Percentiles rank a stretch among this genome's conserved stretches.
Conservation (phyloP, 2,113 vertebrate genomes). For the Nycticebus coucang region DNA sequence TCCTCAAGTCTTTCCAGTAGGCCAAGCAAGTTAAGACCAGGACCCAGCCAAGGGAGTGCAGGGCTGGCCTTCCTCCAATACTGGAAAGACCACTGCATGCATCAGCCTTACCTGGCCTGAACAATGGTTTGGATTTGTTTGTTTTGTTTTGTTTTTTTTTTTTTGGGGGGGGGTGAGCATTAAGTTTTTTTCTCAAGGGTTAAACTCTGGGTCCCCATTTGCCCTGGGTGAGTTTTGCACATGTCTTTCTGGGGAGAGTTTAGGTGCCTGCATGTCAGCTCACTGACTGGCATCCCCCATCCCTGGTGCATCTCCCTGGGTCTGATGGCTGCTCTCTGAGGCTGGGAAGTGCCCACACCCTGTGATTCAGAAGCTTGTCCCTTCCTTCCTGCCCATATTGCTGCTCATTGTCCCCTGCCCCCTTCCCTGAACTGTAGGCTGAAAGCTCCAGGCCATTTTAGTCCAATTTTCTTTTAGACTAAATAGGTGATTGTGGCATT, state of each 20-base stretch:
- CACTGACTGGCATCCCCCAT: not conserved
- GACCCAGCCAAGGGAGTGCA: accelerated
- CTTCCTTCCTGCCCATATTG: not conserved
- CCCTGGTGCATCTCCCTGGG: not conserved
- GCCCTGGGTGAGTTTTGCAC: not conserved
- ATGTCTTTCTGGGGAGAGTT: not conserved
- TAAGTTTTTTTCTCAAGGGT: not conserved
- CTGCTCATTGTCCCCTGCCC: not conserved
- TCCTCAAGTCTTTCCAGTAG: not conserved
- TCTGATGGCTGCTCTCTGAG: not conserved
- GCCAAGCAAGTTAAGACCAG: not conserved
- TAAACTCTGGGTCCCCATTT: not conserved
- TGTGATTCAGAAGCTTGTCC: not conserved
- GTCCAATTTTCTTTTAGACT: slow-evolving; percentile 62
- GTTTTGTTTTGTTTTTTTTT: too few species aligned
- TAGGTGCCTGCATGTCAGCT: not conserved
- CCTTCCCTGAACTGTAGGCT: not conserved
- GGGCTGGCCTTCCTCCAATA: not conserved
- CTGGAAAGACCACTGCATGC: not conserved
- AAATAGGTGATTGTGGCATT: slow-evolving; percentile 31
- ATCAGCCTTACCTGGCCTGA: not conserved
- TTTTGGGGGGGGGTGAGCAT: too few species aligned
- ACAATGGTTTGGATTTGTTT: not conserved
- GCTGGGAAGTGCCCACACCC: not conserved
- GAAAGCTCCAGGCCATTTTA: slow-evolving; percentile 45